phyloP scores from a whole-genome alignment of 2,113 vertebrate species.

The Australoheros scitulus region DNA sequence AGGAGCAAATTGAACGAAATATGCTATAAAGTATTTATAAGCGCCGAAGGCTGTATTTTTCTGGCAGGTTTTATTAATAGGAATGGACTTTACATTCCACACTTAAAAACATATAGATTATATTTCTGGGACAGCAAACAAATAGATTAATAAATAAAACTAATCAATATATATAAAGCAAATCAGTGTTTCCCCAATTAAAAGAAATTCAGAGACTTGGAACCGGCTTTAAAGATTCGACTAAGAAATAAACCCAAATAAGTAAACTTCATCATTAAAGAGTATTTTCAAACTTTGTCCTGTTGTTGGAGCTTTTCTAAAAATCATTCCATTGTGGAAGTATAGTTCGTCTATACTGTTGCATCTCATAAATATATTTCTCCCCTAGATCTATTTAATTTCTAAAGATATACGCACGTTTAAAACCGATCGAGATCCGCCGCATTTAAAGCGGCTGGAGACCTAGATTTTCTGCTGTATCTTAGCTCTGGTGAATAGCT shows the following conservation, averaged over 20 bases:
- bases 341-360: not conserved
- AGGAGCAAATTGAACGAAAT: not conserved
- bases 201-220: not conserved
- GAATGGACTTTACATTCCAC: not conserved
- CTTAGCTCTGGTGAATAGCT: not conserved
- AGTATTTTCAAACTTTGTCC: no score
- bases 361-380: not conserved
- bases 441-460: not conserved
- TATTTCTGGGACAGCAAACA: no score
- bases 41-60: no score
- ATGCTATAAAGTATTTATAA: no score
- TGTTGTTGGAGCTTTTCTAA: not conserved
- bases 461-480: not conserved
- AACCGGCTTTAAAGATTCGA: not conserved
- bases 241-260: not conserved
- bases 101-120: not conserved
- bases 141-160: no score
- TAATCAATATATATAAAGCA: accelerated
- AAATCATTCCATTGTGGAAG: not conserved
- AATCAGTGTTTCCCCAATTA: not conserved
- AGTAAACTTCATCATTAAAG: not conserved
- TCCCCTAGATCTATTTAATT: not conserved
- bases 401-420: not conserved
- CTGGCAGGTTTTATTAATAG: not conserved
- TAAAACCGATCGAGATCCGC: not conserved